These are phyloP conservation scores for Halictus rubicundus DNA, from an alignment of 1,140 invertebrate species.

Conservation along the genomic window DNA sequence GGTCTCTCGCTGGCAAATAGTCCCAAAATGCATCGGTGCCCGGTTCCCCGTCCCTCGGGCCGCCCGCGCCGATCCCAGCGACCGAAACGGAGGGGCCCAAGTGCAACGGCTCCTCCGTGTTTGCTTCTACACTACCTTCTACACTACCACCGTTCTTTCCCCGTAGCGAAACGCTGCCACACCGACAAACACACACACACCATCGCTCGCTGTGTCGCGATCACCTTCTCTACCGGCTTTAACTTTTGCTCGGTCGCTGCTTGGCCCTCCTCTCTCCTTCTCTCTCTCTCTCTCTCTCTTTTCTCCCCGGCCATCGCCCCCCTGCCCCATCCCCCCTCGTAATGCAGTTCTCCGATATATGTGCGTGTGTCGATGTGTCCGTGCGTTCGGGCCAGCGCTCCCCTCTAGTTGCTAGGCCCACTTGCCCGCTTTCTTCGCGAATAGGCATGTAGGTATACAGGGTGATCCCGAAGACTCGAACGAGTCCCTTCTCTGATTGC, in stretches of 20 bases:
- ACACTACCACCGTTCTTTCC: constrained; percentile 17
- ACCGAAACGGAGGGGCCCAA: constrained; percentile 37
- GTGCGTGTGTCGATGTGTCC: too few relatives aligned
- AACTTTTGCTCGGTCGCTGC: constrained; percentile 20
- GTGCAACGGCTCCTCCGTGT: constrained; percentile 43
- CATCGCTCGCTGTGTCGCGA: background rate
- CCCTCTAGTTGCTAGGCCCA: constrained; percentile 78
- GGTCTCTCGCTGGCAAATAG: constrained; percentile 67
- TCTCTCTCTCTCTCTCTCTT: too few relatives aligned
- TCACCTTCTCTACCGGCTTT: constrained; percentile 43
- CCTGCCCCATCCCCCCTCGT: constrained; percentile 31
- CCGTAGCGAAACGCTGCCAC: constrained; percentile 13
- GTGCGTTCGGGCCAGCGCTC: constrained; percentile 27
- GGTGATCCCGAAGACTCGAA: too few relatives aligned
- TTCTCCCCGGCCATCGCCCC: background rate
- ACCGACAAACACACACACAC: constrained; percentile 1
- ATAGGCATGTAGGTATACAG: constrained; percentile 46
- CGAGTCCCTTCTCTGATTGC: too few relatives aligned
- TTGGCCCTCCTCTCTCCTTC: background rate
- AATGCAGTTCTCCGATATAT: constrained; percentile 45
- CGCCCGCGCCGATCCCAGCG: constrained; percentile 50
- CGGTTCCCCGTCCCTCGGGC: constrained; percentile 64
- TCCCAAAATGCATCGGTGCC: constrained; percentile 77
- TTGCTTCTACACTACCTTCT: constrained; percentile 43
- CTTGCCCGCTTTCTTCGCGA: constrained; percentile 73